These are phyloP conservation scores for Galbula dea DNA, from an alignment of 2,113 vertebrate genomes.

Conservation along the genomic window DNA sequence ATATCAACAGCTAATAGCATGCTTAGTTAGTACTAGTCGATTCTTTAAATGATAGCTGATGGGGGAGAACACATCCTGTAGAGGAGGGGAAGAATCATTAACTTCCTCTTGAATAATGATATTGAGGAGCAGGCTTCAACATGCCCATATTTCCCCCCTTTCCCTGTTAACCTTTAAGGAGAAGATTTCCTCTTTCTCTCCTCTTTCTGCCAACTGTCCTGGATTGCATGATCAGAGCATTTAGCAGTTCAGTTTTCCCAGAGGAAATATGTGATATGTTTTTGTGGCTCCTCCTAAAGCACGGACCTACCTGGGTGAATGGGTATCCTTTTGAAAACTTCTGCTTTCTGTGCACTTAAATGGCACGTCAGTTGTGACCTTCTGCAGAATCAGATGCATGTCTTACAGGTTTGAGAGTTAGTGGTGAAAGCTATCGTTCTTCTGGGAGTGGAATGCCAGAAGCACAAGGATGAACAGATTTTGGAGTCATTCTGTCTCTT, in stretches of 20 bases:
- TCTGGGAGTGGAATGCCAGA: neutral
- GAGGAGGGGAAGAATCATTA: neutral
- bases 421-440: neutral
- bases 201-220: neutral
- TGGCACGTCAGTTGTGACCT: neutral
- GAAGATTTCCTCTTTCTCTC: neutral
- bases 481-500: neutral
- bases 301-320: neutral
- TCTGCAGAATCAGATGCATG: neutral
- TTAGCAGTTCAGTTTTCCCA: neutral
- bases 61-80: neutral
- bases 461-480: neutral
- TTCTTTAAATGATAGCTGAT: slow-evolving; percentile 22
- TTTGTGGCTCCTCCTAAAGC: neutral
- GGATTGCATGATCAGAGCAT: neutral
- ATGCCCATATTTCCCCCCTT: neutral
- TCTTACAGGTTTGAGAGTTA: neutral
- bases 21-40: slow-evolving; percentile 24
- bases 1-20: slow-evolving; percentile 33
- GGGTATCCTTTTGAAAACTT: neutral
- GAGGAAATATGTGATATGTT: neutral
- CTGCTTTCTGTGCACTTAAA: neutral
- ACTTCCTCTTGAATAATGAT: slow-evolving; percentile 6
- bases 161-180: neutral
- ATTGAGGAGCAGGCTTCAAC: neutral